Percentiles rank a stretch among this genome's conserved stretches.
phyloP scores from a whole-genome alignment of 2,113 vertebrate genomes.

The Gavialis gangeticus region DNA sequence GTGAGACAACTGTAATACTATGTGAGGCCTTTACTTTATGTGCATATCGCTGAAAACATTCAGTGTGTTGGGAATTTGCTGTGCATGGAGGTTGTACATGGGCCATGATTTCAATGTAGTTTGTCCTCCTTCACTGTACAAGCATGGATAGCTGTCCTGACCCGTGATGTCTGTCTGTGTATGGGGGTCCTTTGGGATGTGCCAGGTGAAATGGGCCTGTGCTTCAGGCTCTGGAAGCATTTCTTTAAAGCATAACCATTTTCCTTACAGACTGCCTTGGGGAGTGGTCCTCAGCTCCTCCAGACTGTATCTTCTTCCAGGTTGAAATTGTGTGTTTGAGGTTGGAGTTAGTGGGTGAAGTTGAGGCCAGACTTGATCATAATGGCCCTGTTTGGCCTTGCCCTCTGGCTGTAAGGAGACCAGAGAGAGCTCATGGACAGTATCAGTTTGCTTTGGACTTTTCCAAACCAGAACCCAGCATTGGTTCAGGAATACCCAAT shows the following conservation, averaged over 20 bases:
- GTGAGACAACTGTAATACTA: neutral
- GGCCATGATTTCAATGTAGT: neutral
- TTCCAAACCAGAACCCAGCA: neutral
- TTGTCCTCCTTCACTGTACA: neutral
- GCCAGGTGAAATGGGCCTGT: neutral
- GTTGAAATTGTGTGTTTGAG: neutral
- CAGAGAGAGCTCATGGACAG: neutral
- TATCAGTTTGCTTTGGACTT: neutral
- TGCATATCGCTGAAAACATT: neutral
- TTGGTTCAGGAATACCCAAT: neutral
- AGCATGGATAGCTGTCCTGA: neutral
- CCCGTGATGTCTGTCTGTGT: neutral
- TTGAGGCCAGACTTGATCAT: neutral
- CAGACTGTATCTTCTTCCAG: no score
- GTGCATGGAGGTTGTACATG: neutral
- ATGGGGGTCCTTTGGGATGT: neutral
- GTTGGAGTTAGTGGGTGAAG: neutral
- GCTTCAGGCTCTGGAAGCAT: fast-evolving
- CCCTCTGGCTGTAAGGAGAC: neutral
- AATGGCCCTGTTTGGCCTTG: neutral
- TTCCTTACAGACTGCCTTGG: neutral
- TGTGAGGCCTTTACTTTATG: neutral
- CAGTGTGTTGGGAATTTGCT: fast-evolving
- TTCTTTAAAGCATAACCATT: neutral
- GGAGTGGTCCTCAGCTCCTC: no score